Evolutionary conservation across 2,797 vertebrate species (phyloP), one percentile per base, ranked within the genome.

Genomic region (Pelodytes ibericus): DNA sequence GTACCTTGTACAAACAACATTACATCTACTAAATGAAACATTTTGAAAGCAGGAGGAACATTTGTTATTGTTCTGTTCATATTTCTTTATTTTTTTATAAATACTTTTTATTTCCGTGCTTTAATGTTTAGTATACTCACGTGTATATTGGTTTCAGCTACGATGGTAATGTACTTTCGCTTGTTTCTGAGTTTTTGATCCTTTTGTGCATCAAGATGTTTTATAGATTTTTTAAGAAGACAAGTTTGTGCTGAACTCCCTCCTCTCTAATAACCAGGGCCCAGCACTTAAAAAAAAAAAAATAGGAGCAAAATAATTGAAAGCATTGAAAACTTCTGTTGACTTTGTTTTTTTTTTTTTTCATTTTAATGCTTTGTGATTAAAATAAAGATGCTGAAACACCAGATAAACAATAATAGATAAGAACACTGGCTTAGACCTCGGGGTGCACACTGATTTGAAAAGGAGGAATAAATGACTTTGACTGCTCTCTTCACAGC

Each of bases 401-500:
- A 31, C 24, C 13, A 56, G 57, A 44, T 60, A 79, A 68, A 73
- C 57, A 78, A 72, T 72, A 78, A 67, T 27, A 56, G 75, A 67
- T 72, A 68, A 62, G 44, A 33, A 60, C 24, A 31, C 39, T n/a
- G 41, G 11, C 24, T 44, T 31, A 20, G 64, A 73, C 76, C 76
- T 71, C 13, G 76, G 69, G 76, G 63, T 67, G 49, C 76, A 41
- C 57, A 79, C 56, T 69, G 63, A 79, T 73, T 56, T 72, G 24
- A 73, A 79, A 75, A 60, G 36, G n/a, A 49, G 62, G 30, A 72
- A 78, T 78, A 78, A 68, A 62, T 73, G 63, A 68, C 64, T 72
- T 72, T 72, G 62, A 61, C 70, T 60, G 71, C 47, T 29, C 62
- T 73, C 61, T 73, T 73, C 57, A 68, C 63, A 53, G 31, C 67